Base-by-base conservation (phyloP, 92 coral and sea anemone genomes). In the Isaurus tuberculatus region DNA sequence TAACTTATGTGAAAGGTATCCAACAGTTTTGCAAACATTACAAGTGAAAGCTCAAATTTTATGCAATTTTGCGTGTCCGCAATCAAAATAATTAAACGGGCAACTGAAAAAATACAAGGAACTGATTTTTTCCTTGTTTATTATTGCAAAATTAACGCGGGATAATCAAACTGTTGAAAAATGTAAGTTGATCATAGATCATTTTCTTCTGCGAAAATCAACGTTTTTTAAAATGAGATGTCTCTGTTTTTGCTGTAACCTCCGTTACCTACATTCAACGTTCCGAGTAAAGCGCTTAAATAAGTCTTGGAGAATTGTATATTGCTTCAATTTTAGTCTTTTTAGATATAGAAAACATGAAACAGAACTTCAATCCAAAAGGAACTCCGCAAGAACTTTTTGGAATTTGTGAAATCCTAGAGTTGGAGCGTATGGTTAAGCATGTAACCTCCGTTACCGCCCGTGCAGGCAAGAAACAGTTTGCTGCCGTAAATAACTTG, bases 271-370 rank as follows among this genome's bases (percentile, higher is more conserved):
- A 20, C 31, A 60, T 60, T 60, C 1, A 19, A 60, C 67, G 28
- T 60, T 60, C 67, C 63, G 11, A n/a, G 20, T 11, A 11, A 20
- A 60, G 20, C 22, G 22, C 1, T 22, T 60, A 13, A 60, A 60
- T 7, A 13, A 60, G 20, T 5, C 10, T 0, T 60, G 67, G 67
- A 22, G 20, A 2, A 60, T 22, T 60, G 19, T 60, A 60, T 60
- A 19, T 60, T 60, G 67, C 67, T 19, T 60, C 67, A 60, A 60
- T 60, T 60, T 60, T 60, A 22, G 67, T 60, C 67, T 60, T 60
- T 60, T 60, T 60, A 27, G 14, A 64, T 26, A 64, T 23, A 64
- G 70, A 48, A 13, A 48, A 48, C 55, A 0, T 48, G 46, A 42
- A 42, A 42, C 46, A 40, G 46, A 40, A 40, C 46, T 40, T 40